These are phyloP conservation scores for Engystomops pustulosus DNA, from an alignment of 2,113 vertebrate genomes.

Conservation along the genomic window DNA sequence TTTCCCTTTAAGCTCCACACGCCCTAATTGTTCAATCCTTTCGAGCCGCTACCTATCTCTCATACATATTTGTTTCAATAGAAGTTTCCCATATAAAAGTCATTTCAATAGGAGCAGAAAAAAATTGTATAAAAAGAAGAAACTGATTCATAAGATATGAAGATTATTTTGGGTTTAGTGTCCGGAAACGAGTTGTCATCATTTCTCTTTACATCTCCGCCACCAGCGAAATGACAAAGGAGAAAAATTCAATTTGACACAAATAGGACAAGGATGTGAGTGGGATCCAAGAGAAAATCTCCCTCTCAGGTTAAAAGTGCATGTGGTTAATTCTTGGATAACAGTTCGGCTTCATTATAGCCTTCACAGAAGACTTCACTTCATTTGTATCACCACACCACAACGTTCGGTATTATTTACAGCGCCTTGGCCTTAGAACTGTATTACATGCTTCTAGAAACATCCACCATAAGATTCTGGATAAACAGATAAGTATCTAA, in stretches of 20 bases:
- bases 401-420: background rate
- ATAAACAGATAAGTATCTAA: too few relatives aligned
- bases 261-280: conserved; percentile 69
- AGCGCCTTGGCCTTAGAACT: background rate
- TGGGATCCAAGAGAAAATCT: conserved; percentile 62
- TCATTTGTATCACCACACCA: background rate
- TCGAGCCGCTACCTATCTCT: too few relatives aligned
- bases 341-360: background rate
- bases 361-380: background rate
- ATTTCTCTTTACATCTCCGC: conserved; percentile 61
- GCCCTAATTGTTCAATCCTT: too few relatives aligned
- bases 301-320: conserved; percentile 38
- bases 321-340: conserved; percentile 29
- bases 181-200: conserved; percentile 63
- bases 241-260: conserved; percentile 73
- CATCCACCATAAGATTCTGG: background rate
- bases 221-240: conserved; percentile 65
- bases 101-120: background rate
- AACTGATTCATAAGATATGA: conserved; percentile 48
- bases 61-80: too few relatives aligned
- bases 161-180: conserved; percentile 61
- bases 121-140: background rate
- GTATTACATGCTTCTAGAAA: background rate
- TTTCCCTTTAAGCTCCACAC: too few relatives aligned
- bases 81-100: background rate